Evolutionary conservation across 2,888 invertebrate genomes (phyloP).

Genomic region (Drosophila tripunctata): DNA sequence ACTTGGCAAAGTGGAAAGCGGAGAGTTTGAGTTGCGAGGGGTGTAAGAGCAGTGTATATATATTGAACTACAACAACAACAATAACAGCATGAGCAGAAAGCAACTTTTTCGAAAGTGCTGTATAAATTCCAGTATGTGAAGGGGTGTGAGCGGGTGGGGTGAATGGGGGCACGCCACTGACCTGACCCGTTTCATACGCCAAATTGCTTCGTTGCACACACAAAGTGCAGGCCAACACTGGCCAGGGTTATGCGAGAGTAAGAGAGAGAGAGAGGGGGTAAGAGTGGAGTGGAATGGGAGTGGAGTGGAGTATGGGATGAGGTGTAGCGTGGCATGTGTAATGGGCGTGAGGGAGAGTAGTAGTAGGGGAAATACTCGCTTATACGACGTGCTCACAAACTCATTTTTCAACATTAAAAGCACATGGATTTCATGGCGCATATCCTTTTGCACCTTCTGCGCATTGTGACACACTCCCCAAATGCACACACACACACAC

Average conservation of each 20-base stretch:
- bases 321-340: neutral
- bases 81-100: constrained; percentile 29
- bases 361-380: constrained; percentile 14
- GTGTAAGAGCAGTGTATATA: constrained; percentile 36
- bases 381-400: constrained; percentile 62
- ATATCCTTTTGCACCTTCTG: constrained; percentile 67
- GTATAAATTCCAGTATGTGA: constrained; percentile 56
- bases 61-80: constrained; percentile 66
- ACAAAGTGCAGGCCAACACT: constrained; percentile 45
- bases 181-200: constrained; percentile 78
- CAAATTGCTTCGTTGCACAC: constrained; percentile 75
- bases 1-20: constrained; percentile 58
- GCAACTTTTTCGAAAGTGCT: constrained; percentile 62
- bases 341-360: neutral
- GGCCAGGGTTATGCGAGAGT: neutral
- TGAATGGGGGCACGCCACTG: constrained; percentile 37
- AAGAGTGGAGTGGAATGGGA: neutral
- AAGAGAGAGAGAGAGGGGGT: neutral
- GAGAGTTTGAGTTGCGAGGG: neutral
- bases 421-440: constrained; percentile 70
- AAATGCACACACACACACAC: neutral
- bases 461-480: constrained; percentile 47
- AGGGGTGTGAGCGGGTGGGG: neutral
- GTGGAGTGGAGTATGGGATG: no score
- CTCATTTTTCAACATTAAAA: constrained; percentile 76